phyloP scores from a whole-genome alignment of 2,888 invertebrate genomes.

The Drosophila hamatofila region DNA sequence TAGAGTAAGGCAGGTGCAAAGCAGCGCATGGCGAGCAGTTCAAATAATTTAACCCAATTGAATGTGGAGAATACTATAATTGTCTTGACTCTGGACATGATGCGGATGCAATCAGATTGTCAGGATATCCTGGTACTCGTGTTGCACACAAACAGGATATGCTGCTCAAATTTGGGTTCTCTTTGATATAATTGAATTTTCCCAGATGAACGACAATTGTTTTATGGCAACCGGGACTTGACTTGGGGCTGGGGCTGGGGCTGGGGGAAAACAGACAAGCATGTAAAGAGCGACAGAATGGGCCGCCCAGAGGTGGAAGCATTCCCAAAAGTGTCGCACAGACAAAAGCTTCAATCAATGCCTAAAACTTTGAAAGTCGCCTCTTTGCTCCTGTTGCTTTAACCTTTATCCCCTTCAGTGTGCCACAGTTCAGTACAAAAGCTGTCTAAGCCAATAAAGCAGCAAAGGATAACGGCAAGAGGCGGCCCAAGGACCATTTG shows the following conservation, averaged over 20 bases:
- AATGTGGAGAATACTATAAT: conserved; percentile 7
- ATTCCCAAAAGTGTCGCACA: conserved; percentile 43
- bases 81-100: not conserved
- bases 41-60: conserved; percentile 53
- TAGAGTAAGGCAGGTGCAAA: conserved; percentile 25
- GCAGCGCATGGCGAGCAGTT: conserved; percentile 23
- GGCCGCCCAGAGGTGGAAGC: not conserved
- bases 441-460: conserved; percentile 70
- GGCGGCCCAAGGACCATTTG: conserved; percentile 47
- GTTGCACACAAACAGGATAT: conserved; percentile 42
- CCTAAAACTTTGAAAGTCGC: conserved; percentile 51
- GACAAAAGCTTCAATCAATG: conserved; percentile 72
- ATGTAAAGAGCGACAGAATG: not conserved
- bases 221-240: conserved; percentile 40
- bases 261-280: not conserved
- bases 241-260: not conserved
- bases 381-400: conserved; percentile 60
- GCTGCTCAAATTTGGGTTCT: conserved; percentile 32
- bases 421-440: conserved; percentile 54
- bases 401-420: conserved; percentile 64
- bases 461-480: conserved; percentile 49
- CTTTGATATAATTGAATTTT: conserved; percentile 54
- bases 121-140: conserved; percentile 56
- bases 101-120: conserved; percentile 46
- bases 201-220: conserved; percentile 60